Conservation (phyloP, 2,797 vertebrate species). For the Denticeps clupeoides region DNA sequence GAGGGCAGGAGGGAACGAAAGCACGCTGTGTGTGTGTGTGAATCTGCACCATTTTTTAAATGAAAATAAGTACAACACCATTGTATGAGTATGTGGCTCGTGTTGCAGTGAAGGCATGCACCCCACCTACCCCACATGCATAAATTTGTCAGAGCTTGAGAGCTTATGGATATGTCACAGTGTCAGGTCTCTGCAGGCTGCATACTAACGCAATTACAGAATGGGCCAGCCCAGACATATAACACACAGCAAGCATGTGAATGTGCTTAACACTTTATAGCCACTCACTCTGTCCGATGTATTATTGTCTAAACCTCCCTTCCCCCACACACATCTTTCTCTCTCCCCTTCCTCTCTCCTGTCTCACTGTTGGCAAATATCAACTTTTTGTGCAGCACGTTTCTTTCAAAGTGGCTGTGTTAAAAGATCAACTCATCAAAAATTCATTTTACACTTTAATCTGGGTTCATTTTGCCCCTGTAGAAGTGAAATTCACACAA, state of each 20-base stretch:
- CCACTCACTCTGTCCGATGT: too few species aligned
- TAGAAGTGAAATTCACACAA: not conserved
- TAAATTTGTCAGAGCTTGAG: not conserved
- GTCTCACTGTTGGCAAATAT: too few species aligned
- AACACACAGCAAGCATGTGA: not conserved
- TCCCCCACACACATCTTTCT: too few species aligned
- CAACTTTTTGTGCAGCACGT: too few species aligned
- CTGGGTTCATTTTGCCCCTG: slow-evolving; percentile 3
- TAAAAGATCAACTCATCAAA: too few species aligned
- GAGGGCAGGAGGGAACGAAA: not conserved
- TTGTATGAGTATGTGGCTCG: not conserved
- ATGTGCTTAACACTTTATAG: too few species aligned
- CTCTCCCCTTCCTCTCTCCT: slow-evolving; percentile 15
- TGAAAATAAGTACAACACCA: not conserved
- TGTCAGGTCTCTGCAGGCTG: too few species aligned
- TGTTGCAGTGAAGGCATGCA: not conserved
- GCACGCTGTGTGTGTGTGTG: not conserved
- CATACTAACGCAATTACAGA: not conserved
- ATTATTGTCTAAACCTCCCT: too few species aligned
- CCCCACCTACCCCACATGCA: too few species aligned
- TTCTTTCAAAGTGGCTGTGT: too few species aligned
- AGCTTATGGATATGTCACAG: not conserved
- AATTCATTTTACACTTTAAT: too few species aligned
- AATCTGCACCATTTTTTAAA: not conserved
- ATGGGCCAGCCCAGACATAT: not conserved